A percentile compares a stretch with the other conserved stretches of the same genome.
Conservation (phyloP, 1,140 invertebrate genomes). For the Drosophila cardini region DNA sequence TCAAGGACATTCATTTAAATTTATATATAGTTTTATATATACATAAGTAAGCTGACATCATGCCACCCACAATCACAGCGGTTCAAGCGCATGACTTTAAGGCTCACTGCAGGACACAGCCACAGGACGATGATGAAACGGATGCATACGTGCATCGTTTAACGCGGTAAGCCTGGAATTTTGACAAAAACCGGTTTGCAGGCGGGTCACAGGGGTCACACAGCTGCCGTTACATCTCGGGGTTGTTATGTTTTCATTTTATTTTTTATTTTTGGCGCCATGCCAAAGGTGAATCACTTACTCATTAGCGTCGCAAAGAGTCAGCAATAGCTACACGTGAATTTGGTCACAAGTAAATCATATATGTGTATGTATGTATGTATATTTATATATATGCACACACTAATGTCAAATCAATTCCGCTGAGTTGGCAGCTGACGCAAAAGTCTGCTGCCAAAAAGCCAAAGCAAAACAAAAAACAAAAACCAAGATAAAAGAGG, state of each 20-base stretch:
- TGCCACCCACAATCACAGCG: slow-evolving; percentile 72
- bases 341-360: slow-evolving; percentile 3
- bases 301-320: not conserved
- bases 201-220: slow-evolving; percentile 12
- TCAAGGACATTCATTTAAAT: slow-evolving; percentile 43
- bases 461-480: slow-evolving; percentile 37
- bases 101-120: slow-evolving; percentile 45
- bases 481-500: not conserved
- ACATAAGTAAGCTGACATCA: slow-evolving; percentile 59
- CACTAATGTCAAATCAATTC: not conserved
- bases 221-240: slow-evolving; percentile 26
- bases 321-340: slow-evolving; percentile 2
- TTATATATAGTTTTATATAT: not conserved
- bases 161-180: slow-evolving; percentile 68
- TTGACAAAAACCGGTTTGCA: slow-evolving; percentile 39
- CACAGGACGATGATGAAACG: slow-evolving; percentile 59
- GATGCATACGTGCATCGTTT: slow-evolving; percentile 59
- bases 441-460: slow-evolving; percentile 15
- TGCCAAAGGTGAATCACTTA: slow-evolving; percentile 10
- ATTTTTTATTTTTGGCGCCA: slow-evolving; percentile 30
- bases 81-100: slow-evolving; percentile 64
- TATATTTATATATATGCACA: too few species aligned
- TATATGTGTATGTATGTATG: not conserved
- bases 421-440: slow-evolving; percentile 42
- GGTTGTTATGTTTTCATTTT: slow-evolving; percentile 28